A percentile compares a stretch with the other conserved stretches of the same genome.
These are phyloP conservation scores for Prionailurus bengalensis DNA, from an alignment of 2,113 vertebrate species.

Conservation along the genomic window DNA sequence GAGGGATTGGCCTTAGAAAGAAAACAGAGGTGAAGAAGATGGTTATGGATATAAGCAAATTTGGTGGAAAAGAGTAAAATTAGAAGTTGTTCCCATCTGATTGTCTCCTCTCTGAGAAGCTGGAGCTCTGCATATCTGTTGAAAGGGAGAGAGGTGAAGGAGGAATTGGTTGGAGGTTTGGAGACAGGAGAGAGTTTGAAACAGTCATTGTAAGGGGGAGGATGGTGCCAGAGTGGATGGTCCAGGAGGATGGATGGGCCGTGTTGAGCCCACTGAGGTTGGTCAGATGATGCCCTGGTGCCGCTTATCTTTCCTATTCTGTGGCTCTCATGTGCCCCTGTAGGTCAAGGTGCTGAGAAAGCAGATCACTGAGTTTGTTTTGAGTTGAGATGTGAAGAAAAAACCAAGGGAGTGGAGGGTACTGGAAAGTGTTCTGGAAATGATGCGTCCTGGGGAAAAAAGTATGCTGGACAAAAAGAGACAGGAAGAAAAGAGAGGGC, in stretches of 20 bases:
- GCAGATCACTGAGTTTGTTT: not conserved
- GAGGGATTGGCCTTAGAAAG: not conserved
- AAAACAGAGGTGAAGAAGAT: not conserved
- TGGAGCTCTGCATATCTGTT: not conserved
- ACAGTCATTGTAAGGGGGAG: not conserved
- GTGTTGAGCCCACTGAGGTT: not conserved
- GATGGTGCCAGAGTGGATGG: not conserved
- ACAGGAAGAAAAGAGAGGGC: not conserved
- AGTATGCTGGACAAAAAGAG: not conserved
- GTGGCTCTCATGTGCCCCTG: not conserved
- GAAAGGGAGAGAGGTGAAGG: not conserved
- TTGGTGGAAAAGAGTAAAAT: not conserved
- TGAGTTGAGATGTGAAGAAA: not conserved
- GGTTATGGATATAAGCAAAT: not conserved
- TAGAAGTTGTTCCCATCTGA: not conserved
- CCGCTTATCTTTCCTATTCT: not conserved
- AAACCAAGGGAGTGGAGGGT: not conserved
- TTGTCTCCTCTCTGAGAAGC: not conserved
- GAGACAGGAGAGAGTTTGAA: not conserved
- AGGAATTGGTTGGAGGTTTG: not conserved
- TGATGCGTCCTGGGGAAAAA: not conserved
- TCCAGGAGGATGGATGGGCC: not conserved
- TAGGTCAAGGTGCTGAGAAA: not conserved
- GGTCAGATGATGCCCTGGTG: not conserved
- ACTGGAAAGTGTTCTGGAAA: not conserved